Conservation (phyloP, 2,888 invertebrate genomes). For the Tachystola acroxantha region DNA sequence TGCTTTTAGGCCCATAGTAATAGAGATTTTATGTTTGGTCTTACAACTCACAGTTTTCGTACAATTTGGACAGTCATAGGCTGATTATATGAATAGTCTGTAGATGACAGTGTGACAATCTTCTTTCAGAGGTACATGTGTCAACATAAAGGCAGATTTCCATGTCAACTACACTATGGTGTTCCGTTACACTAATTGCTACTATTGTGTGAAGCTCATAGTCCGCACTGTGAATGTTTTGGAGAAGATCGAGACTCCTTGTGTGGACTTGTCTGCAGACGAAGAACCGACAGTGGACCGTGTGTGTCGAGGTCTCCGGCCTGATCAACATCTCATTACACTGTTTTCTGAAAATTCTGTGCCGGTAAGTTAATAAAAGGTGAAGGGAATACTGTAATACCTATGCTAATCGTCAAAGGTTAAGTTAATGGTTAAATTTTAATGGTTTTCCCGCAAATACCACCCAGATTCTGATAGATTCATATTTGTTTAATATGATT, state of each 20-base stretch:
- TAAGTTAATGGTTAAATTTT: too few species aligned
- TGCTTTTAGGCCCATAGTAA: too few species aligned
- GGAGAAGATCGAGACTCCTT: conserved; percentile 92
- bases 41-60: too few species aligned
- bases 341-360: conserved; percentile 93
- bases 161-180: conserved; percentile 92
- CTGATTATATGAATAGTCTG: too few species aligned
- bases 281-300: conserved; percentile 85
- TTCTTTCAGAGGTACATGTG: conserved; percentile 81
- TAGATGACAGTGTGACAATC: too few species aligned
- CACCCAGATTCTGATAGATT: too few species aligned
- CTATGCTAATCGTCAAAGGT: too few species aligned
- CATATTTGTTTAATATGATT: too few species aligned
- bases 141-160: conserved; percentile 84
- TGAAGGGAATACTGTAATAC: neutral
- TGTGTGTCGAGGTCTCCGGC: conserved; percentile 85
- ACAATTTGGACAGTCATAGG: too few species aligned
- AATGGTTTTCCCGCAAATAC: too few species aligned
- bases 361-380: conserved; percentile 71
- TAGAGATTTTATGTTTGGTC: too few species aligned
- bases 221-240: conserved; percentile 92
- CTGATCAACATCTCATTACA: conserved; percentile 89
- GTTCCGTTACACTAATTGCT: conserved; percentile 84
- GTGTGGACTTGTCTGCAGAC: conserved; percentile 82
- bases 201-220: conserved; percentile 89